These are phyloP conservation scores for Ennomos fuscantarius DNA, from an alignment of 2,888 invertebrate species.

Conservation along the genomic window DNA sequence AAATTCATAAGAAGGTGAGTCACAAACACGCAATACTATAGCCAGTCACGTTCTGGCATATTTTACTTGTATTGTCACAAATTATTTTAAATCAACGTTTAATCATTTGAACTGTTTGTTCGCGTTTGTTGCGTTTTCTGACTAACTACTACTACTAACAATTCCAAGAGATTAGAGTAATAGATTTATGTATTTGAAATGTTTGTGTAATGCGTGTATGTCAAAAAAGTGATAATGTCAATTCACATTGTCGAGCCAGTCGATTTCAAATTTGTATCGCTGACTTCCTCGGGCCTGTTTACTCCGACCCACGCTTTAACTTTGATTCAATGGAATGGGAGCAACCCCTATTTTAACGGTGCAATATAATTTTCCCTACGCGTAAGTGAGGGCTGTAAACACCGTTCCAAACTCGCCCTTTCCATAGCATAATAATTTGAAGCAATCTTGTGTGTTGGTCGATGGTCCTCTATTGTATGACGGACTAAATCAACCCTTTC, in stretches of 20 bases:
- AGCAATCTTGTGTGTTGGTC: slow-evolving; percentile 37
- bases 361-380: slow-evolving; percentile 51
- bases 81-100: not conserved
- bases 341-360: slow-evolving; percentile 45
- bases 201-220: not conserved
- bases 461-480: slow-evolving; percentile 40
- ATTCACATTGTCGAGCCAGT: slow-evolving; percentile 5
- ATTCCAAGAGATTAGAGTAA: no score
- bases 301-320: slow-evolving; percentile 37
- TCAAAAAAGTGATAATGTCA: not conserved
- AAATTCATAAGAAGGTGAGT: slow-evolving; percentile 95
- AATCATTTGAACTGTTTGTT: no score
- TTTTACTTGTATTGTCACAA: slow-evolving; percentile 2
- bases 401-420: slow-evolving; percentile 43
- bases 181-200: no score
- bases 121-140: no score
- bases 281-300: slow-evolving; percentile 35
- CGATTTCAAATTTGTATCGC: slow-evolving; percentile 16
- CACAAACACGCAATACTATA: slow-evolving; percentile 6
- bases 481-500: slow-evolving; percentile 46
- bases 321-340: slow-evolving; percentile 42
- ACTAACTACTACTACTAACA: no score
- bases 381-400: slow-evolving; percentile 48
- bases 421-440: slow-evolving; percentile 37
- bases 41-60: slow-evolving; percentile 16